Evolutionary conservation across 1,140 invertebrate genomes (phyloP).

Genomic region (Drosophila ironensis): DNA sequence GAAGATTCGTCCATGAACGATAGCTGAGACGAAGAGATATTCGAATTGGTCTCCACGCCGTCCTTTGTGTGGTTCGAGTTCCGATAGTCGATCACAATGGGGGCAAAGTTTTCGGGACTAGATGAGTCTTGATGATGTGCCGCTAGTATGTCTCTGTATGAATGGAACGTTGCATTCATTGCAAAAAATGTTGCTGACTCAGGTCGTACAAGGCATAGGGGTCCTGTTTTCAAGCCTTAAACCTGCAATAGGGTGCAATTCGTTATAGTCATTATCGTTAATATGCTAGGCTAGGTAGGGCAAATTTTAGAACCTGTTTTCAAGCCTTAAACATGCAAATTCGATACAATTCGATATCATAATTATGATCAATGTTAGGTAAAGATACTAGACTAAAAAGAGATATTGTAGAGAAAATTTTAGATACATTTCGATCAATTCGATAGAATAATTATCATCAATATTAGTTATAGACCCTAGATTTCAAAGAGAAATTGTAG

Average conservation of each 20-base stretch:
- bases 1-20: conserved; percentile 81
- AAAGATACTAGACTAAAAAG: too few species aligned
- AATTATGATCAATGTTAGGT: too few species aligned
- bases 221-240: conserved; percentile 56
- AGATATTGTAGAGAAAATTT: too few species aligned
- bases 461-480: too few species aligned
- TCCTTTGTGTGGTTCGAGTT: conserved; percentile 59
- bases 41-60: conserved; percentile 65
- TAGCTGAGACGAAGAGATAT: conserved; percentile 74
- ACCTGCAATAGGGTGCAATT: conserved; percentile 4
- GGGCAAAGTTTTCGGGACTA: conserved; percentile 84
- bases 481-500: too few species aligned
- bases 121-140: conserved; percentile 84
- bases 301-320: too few species aligned
- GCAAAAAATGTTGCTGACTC: conserved; percentile 78
- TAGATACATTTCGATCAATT: too few species aligned
- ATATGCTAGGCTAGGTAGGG: neutral
- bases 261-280: neutral
- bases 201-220: conserved; percentile 64
- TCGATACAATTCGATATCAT: too few species aligned
- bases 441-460: too few species aligned
- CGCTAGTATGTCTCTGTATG: conserved; percentile 87
- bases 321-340: too few species aligned
- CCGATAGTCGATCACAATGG: conserved; percentile 73
- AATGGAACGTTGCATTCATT: conserved; percentile 89